Base-by-base conservation (phyloP, 2,797 vertebrate species). In the Remorina albescens region DNA sequence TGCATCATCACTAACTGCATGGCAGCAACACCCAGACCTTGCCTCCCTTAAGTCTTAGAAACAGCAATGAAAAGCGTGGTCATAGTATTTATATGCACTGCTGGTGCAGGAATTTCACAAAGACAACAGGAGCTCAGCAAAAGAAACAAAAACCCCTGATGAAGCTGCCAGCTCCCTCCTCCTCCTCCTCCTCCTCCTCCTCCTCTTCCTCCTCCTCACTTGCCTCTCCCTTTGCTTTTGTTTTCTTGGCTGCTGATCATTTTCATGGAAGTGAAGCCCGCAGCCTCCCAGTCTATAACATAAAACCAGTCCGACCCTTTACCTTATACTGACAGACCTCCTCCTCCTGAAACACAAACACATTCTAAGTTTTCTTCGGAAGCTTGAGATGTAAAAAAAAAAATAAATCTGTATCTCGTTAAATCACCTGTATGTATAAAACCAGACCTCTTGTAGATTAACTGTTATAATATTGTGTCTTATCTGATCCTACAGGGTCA, bases 221-320 rank as follows among this genome's bases (percentile, higher is more conserved):
- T 65, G 57, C 34, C 67, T 68, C 28, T 72, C 57, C 63, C 41
- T 42, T 18, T 18, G 41, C 56, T 74, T 67, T 51, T 83, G 71
- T 66, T 75, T 75, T 81, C 66, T 74, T 37, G 59, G 57, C 84
- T 78, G 77, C 16, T 79, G 64, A 64, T 78, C 87, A 84, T 81
- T 81, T 86, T 81, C 79, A 42, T 67, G 26, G n/a, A 51, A 62
- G 53, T 73, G 36, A 4, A 49, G 46, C 23, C 26, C 0, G 0
- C 3, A 25, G 62, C 74, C 73, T 23, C 0, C 0, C 5, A 21
- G 62, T 69, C 73, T 23, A 0, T 4, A 18, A 42, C 49, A 26
- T 5, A 26, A 64, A 63, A 34, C n/a, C 34, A n/a, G 3, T 46
- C n/a, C 3, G 44, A n/a, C 19, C n/a, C 4, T 21, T 47, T 21